Evolutionary conservation across 2,797 vertebrate species (phyloP).

Genomic region (Neopelma chrysocephalum): DNA sequence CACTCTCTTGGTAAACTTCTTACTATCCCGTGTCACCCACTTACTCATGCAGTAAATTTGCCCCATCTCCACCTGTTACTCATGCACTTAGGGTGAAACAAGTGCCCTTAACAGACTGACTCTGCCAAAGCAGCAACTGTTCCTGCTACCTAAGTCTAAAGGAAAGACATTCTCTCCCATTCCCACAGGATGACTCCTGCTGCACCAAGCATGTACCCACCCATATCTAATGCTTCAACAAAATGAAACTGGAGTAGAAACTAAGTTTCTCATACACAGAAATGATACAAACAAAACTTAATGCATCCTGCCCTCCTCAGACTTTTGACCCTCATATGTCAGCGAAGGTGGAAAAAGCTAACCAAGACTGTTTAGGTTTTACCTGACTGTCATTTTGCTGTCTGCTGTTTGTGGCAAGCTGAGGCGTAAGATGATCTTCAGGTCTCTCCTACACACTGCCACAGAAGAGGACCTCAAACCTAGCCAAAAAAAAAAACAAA

Average conservation of each 20-base stretch:
- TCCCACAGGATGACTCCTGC: neutral
- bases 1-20: neutral
- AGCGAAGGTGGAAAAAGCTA: neutral
- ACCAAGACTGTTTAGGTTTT: neutral
- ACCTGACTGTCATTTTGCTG: constrained; percentile 58
- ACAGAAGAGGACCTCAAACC: neutral
- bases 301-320: neutral
- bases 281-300: neutral
- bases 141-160: neutral
- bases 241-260: neutral
- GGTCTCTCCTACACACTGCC: neutral
- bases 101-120: fast-evolving
- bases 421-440: neutral
- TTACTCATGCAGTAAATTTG: neutral
- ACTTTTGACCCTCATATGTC: neutral
- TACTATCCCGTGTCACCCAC: neutral
- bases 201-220: neutral
- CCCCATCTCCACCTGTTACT: neutral
- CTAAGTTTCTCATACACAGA: neutral
- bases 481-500: neutral
- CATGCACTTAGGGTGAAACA: fast-evolving
- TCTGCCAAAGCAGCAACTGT: neutral
- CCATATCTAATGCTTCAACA: neutral
- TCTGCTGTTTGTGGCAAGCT: neutral
- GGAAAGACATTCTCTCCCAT: neutral